Percentiles rank a stretch among this genome's conserved stretches.
Evolutionary conservation across 2,888 invertebrate genomes (phyloP).

Genomic region (Philhelius pedissequus): DNA sequence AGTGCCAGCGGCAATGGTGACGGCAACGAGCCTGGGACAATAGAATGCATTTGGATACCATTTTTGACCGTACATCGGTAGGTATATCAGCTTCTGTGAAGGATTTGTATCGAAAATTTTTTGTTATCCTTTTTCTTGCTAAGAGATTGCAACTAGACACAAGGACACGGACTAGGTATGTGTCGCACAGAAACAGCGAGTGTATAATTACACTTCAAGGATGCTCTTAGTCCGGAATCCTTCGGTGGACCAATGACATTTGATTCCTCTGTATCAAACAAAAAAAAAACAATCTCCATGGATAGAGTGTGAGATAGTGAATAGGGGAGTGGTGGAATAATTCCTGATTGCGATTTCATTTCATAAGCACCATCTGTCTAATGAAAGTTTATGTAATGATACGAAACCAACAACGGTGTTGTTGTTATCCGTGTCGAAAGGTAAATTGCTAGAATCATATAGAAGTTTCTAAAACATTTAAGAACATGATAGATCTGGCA

Average conservation of each 20-base stretch:
- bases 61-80: conserved; percentile 2
- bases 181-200: background rate
- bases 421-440: background rate
- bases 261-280: background rate
- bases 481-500: too few relatives aligned
- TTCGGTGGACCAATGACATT: conserved; percentile 11
- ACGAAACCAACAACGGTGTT: too few relatives aligned
- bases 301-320: background rate
- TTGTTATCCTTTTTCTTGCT: background rate
- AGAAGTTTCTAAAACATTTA: background rate
- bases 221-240: conserved; percentile 28
- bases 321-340: too few relatives aligned
- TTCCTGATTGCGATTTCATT: background rate
- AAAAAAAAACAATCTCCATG: background rate
- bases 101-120: conserved; percentile 41
- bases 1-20: background rate
- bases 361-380: background rate
- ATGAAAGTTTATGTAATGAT: background rate
- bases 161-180: background rate
- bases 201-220: conserved; percentile 56
- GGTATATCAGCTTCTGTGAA: background rate
- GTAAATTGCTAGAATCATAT: background rate
- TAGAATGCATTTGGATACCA: conserved; percentile 22
- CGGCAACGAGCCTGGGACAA: background rate
- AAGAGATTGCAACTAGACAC: background rate